These are phyloP conservation scores for Orthosia gracilis DNA, from an alignment of 2,888 invertebrate genomes.

Conservation along the genomic window DNA sequence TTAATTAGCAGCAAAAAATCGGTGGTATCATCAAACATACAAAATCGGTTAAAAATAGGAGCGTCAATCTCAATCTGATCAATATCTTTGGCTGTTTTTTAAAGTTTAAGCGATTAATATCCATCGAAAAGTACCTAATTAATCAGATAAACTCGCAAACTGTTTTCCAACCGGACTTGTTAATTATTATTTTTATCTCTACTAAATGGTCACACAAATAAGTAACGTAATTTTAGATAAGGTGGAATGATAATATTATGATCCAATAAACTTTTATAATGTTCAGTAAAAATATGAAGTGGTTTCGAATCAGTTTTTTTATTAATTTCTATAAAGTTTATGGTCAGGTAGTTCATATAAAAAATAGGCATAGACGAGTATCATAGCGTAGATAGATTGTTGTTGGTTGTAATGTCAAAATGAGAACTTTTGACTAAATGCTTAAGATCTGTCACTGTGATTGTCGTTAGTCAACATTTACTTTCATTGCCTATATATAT, in stretches of 20 bases:
- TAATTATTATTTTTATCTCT: conserved; percentile 13
- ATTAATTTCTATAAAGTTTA: background rate
- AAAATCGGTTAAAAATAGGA: conserved; percentile 3
- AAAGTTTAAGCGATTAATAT: background rate
- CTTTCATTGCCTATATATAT: no score
- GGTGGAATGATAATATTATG: conserved; percentile 31
- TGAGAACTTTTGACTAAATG: no score
- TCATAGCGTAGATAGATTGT: no score
- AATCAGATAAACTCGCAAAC: conserved; percentile 5
- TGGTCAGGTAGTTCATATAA: background rate
- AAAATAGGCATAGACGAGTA: background rate
- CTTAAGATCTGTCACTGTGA: no score
- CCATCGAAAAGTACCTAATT: conserved; percentile 17
- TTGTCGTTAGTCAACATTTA: no score
- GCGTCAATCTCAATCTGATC: conserved; percentile 14
- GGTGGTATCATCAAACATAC: background rate
- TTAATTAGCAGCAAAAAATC: background rate
- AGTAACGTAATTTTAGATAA: conserved; percentile 25
- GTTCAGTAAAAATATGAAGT: conserved; percentile 5
- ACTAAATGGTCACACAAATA: background rate
- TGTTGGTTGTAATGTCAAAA: no score
- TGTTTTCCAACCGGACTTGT: background rate
- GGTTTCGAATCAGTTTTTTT: conserved; percentile 24
- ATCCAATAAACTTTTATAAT: conserved; percentile 27
- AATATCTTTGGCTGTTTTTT: conserved; percentile 1